Base-by-base conservation (phyloP, 2,113 vertebrate species). In the Rhadina sibilatrix region DNA sequence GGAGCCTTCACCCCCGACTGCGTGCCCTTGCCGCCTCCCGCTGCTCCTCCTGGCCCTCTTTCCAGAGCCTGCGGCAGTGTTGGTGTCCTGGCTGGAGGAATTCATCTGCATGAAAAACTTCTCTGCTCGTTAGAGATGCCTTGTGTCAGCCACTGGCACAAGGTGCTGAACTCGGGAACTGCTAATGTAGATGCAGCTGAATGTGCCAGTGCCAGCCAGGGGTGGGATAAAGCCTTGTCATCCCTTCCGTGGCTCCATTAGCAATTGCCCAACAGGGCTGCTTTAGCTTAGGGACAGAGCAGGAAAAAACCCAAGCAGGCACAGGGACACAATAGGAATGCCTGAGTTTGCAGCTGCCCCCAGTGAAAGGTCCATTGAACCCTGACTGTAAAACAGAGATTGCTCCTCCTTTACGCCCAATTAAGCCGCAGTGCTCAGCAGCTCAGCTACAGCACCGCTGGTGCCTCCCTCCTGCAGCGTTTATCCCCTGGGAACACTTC, bases 41-140 rank as follows among this genome's bases (percentile, higher is more conserved):
- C 60, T 0, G 10, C 21, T 89, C 33, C 63, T 93, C 88, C 89
- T 75, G 84, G 81, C 70, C 78, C 46, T 89, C 49, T 15, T 76
- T 93, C 57, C 94, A 53, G 54, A 22, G 91, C 81, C 93, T 94
- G 87, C 28, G 0, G 87, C 89, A 84, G 14, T 30, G 76, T 1
- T 35, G 91, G 69, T 42, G 61, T 64, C 53, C 91, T 40, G 74
- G 83, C 81, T 89, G 79, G 30, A 84, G 70, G 77, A 84, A 91
- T 61, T 93, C 35, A 82, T 56, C 89, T 90, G 69, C 93, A 78
- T 37, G 65, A 74, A 75, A 87, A 81, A 2, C 11, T 49, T 5
- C 6, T 30, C 87, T 70, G 52, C 83, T 57, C 16, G 9, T 49
- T 60, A 68, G 77, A 92, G 83, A 71, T 37, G 52, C 52, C 76